Percentiles rank a stretch among this genome's conserved stretches.
Evolutionary conservation across 2,113 vertebrate genomes (phyloP).

Genomic region (Pogonocichla stellata): DNA sequence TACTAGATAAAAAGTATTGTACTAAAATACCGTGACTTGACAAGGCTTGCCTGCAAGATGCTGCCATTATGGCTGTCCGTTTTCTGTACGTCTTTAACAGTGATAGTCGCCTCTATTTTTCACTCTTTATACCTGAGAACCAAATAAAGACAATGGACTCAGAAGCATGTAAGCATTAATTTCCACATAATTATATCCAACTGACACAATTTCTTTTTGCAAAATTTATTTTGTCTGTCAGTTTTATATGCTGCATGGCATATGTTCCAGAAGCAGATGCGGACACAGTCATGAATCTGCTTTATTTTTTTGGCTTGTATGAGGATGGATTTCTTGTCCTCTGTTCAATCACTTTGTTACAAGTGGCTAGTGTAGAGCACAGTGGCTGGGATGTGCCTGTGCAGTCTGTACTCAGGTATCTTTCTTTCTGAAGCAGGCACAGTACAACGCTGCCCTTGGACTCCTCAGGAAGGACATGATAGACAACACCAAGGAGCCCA

Average conservation of each 20-base stretch:
- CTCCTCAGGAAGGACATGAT: background rate
- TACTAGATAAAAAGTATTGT: background rate
- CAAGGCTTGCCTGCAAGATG: background rate
- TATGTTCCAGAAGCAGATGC: background rate
- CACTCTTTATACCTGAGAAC: background rate
- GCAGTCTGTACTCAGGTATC: accelerated
- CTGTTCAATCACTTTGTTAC: background rate
- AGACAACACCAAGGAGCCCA: background rate
- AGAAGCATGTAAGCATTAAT: background rate
- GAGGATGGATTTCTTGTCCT: background rate
- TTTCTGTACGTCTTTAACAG: background rate
- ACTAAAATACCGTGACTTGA: background rate
- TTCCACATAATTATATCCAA: background rate
- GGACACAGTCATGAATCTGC: background rate
- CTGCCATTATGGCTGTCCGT: background rate
- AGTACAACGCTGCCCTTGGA: background rate
- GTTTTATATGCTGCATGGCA: background rate
- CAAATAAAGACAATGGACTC: background rate
- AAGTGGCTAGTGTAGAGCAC: background rate
- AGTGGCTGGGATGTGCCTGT: accelerated
- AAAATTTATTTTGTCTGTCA: background rate
- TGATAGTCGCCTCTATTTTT: background rate
- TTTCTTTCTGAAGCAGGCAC: background rate
- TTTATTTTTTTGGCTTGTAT: background rate
- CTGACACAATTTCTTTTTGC: background rate